Evolutionary conservation across 2,797 vertebrate species (phyloP).

Genomic region (Crenichthys baileyi): DNA sequence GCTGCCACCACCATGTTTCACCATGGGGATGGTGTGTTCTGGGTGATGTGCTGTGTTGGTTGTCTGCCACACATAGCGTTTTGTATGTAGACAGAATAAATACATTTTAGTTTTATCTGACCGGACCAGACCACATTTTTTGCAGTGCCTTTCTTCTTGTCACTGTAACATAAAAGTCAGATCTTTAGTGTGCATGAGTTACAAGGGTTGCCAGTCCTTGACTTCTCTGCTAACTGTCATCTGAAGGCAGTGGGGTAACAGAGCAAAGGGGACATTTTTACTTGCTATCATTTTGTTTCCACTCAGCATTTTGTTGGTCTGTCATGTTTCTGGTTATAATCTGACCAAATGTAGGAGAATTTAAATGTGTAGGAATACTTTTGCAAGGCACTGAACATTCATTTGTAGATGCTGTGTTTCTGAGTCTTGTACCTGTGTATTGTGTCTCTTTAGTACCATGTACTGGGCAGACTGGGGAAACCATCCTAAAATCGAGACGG

Average conservation of each 20-base stretch:
- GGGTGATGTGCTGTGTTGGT: too few relatives aligned
- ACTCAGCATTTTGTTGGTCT: not conserved
- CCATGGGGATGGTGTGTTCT: not conserved
- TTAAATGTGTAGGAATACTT: not conserved
- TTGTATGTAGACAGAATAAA: not conserved
- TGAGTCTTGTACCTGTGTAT: slow-evolving; percentile 3
- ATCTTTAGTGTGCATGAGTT: too few relatives aligned
- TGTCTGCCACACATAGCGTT: too few relatives aligned
- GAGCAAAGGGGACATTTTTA: too few relatives aligned
- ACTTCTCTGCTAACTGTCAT: too few relatives aligned
- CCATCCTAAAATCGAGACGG: slow-evolving; percentile 96
- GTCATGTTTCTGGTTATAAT: not conserved
- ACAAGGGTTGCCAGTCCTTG: too few relatives aligned
- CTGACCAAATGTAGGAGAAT: not conserved
- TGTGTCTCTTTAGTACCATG: slow-evolving; percentile 86
- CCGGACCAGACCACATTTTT: too few relatives aligned
- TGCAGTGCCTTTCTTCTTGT: too few relatives aligned
- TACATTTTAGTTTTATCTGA: too few relatives aligned
- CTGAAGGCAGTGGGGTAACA: too few relatives aligned
- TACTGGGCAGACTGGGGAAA: slow-evolving; percentile 99
- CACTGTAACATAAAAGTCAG: too few relatives aligned
- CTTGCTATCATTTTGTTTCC: too few relatives aligned
- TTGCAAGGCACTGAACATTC: not conserved
- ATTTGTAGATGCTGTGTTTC: not conserved
- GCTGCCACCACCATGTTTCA: not conserved